Evolutionary conservation across 2,888 invertebrate species (phyloP).

Genomic region (Melanostoma scalare): DNA sequence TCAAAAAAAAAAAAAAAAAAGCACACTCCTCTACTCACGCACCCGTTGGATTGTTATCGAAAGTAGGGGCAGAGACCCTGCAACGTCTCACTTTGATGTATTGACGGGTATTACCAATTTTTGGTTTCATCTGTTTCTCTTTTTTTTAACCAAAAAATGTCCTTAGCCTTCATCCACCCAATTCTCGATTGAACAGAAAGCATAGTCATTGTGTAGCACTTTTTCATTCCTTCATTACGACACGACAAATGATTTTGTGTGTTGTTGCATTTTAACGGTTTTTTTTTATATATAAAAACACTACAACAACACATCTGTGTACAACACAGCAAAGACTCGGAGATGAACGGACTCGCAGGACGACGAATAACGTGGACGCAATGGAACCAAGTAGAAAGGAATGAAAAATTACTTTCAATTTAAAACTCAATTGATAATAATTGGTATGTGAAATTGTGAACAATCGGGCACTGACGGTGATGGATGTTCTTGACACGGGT

Average conservation of each 20-base stretch:
- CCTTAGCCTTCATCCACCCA: not conserved
- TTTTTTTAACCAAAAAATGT: not conserved
- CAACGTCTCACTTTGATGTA: conserved; percentile 66
- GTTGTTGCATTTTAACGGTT: conserved; percentile 64
- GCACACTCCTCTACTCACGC: not conserved
- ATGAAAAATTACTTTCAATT: conserved; percentile 75
- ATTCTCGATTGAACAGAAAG: conserved; percentile 28
- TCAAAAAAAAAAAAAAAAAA: no score
- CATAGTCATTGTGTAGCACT: conserved; percentile 65
- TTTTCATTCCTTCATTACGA: conserved; percentile 70
- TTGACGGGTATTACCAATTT: conserved; percentile 60
- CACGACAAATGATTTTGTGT: conserved; percentile 71
- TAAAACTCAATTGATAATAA: conserved; percentile 75
- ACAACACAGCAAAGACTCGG: conserved; percentile 9
- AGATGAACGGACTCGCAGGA: conserved; percentile 30
- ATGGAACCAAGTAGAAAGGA: conserved; percentile 69
- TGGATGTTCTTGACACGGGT: conserved; percentile 80
- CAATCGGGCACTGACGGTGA: conserved; percentile 75
- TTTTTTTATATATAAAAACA: conserved; percentile 38
- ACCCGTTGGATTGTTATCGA: not conserved
- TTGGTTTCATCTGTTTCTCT: conserved; percentile 49
- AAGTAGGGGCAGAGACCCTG: conserved; percentile 41
- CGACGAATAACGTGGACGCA: conserved; percentile 34
- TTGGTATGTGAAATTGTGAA: conserved; percentile 73
- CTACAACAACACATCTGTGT: conserved; percentile 6